These are phyloP conservation scores for Coregonus sp. DNA, from an alignment of 2,797 vertebrate genomes.

Conservation along the genomic window DNA sequence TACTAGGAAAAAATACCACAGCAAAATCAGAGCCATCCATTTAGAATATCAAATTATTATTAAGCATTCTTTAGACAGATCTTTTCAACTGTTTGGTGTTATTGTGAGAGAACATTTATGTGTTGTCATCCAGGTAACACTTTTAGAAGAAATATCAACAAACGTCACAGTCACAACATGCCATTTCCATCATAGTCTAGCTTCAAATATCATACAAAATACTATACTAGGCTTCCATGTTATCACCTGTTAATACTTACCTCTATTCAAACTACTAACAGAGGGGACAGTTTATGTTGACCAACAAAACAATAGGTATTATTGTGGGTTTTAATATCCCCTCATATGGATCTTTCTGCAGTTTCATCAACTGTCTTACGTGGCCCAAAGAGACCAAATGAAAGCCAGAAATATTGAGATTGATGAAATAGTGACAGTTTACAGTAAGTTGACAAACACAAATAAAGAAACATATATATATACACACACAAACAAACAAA, in stretches of 20 bases:
- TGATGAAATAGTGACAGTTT: neutral
- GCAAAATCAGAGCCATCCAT: neutral
- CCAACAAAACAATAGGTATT: neutral
- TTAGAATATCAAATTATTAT: neutral
- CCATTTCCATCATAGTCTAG: conserved; percentile 17
- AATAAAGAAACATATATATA: neutral
- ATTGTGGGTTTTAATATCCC: neutral
- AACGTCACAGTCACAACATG: conserved; percentile 44
- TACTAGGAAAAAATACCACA: neutral
- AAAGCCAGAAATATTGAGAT: neutral
- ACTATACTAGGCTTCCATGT: neutral
- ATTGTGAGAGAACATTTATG: neutral
- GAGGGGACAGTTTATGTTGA: neutral
- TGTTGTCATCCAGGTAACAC: neutral
- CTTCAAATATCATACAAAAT: neutral
- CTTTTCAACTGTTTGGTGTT: neutral
- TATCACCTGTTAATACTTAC: neutral
- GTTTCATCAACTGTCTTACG: neutral
- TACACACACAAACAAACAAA: conserved; percentile 50
- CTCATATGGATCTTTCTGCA: neutral
- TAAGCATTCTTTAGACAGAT: neutral
- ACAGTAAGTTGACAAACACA: neutral
- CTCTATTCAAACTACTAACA: neutral
- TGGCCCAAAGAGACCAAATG: neutral
- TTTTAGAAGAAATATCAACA: neutral